Conservation (phyloP, 2,797 vertebrate genomes). For the Pogoniulus pusillus region DNA sequence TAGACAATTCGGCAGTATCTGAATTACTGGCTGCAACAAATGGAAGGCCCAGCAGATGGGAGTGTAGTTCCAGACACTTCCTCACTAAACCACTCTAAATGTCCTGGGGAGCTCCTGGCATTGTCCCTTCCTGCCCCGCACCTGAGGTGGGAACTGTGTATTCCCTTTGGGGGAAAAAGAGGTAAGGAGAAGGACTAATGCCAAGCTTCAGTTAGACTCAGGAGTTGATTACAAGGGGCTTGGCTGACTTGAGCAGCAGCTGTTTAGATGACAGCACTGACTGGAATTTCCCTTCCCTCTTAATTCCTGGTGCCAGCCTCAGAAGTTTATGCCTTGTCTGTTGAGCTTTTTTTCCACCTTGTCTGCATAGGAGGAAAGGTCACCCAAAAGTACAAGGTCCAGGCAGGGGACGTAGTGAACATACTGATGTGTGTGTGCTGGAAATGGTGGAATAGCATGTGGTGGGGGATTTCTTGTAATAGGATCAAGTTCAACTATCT, state of each 20-base stretch:
- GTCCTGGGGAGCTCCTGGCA: background rate
- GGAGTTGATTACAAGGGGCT: background rate
- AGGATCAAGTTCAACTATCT: background rate
- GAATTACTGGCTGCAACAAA: background rate
- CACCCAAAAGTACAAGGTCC: background rate
- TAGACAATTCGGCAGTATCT: background rate
- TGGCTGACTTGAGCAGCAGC: background rate
- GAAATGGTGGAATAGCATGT: background rate
- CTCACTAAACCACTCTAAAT: background rate
- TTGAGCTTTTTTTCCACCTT: background rate
- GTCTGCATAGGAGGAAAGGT: background rate
- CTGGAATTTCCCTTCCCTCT: background rate
- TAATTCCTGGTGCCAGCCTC: background rate
- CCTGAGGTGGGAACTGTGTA: background rate
- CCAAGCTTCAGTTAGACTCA: background rate
- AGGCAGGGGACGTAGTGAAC: background rate
- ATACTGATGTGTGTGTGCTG: background rate
- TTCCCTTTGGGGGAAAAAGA: background rate
- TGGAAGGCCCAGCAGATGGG: slow-evolving; percentile 46
- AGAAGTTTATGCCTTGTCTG: background rate
- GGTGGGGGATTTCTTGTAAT: slow-evolving; percentile 29
- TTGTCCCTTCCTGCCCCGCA: background rate
- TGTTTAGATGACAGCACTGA: background rate
- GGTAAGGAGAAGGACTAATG: background rate
- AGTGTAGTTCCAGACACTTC: slow-evolving; percentile 12